These are phyloP conservation scores for Deroptyus accipitrinus DNA, from an alignment of 2,113 vertebrate genomes.

Conservation along the genomic window DNA sequence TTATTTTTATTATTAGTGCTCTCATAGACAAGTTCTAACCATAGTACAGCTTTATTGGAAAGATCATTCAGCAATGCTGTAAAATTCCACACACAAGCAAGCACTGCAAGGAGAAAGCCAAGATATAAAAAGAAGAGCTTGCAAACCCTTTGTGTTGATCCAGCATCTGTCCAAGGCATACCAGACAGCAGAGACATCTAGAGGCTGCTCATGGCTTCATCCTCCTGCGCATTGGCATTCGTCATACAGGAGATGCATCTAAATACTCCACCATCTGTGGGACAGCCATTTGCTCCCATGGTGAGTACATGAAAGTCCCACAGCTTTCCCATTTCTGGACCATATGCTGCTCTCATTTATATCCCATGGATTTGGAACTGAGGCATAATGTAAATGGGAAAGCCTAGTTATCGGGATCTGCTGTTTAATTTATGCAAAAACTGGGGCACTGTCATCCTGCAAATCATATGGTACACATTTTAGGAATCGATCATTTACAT, in stretches of 20 bases:
- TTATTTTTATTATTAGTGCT: neutral
- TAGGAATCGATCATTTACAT: constrained; percentile 6
- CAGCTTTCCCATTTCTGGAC: constrained; percentile 54
- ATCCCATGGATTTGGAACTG: constrained; percentile 56
- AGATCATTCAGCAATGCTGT: neutral
- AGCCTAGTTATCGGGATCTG: constrained; percentile 12
- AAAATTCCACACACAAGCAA: neutral
- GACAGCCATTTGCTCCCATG: constrained; percentile 61
- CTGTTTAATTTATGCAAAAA: constrained; percentile 54
- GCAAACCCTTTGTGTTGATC: neutral
- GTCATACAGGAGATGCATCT: neutral
- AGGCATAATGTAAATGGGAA: constrained; percentile 46
- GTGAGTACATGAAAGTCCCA: constrained; percentile 57
- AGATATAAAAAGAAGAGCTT: neutral
- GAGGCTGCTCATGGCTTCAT: constrained; percentile 24
- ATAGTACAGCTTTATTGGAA: neutral
- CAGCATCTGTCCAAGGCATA: neutral
- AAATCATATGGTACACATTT: constrained; percentile 18
- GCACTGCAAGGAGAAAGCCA: neutral
- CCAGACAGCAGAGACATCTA: constrained; percentile 40
- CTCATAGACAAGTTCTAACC: neutral
- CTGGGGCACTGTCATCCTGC: neutral
- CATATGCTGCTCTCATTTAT: constrained; percentile 64
- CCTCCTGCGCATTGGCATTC: constrained; percentile 16
- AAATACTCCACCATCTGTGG: constrained; percentile 48